These are phyloP conservation scores for Oeneis ivallda DNA, from an alignment of 2,888 invertebrate genomes.

Conservation along the genomic window DNA sequence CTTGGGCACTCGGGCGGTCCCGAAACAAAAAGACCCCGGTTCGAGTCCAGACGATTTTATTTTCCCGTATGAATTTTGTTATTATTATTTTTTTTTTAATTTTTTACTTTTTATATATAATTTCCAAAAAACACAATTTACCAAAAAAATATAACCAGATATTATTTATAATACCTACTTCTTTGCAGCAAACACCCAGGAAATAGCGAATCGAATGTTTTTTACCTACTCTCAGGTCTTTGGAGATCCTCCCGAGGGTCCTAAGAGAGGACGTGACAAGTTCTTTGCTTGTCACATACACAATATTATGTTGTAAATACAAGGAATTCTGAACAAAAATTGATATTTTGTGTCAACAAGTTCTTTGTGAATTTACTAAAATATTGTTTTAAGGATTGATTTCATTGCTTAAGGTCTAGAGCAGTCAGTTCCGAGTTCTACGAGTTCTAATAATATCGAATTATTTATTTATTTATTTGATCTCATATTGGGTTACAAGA, in stretches of 20 bases:
- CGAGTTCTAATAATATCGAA: no score
- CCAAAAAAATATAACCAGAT: no score
- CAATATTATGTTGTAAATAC: slow-evolving; percentile 42
- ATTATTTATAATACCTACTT: no score
- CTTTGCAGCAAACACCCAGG: slow-evolving; percentile 23
- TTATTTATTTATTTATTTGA: no score
- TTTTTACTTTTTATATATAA: no score
- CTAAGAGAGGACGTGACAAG: slow-evolving; percentile 53
- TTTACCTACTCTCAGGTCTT: slow-evolving; percentile 56
- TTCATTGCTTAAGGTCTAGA: neutral
- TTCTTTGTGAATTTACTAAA: slow-evolving; percentile 45
- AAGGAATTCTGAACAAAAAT: slow-evolving; percentile 45
- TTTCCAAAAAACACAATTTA: no score
- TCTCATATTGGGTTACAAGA: no score
- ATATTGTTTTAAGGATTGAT: slow-evolving; percentile 30
- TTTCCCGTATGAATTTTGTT: no score
- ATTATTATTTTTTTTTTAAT: no score
- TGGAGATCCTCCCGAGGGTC: slow-evolving; percentile 48
- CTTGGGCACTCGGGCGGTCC: no score
- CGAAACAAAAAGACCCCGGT: no score
- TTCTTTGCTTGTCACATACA: slow-evolving; percentile 27
- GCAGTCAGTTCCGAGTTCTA: neutral
- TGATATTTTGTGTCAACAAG: slow-evolving; percentile 39
- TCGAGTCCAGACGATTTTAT: no score
- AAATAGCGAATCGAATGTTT: slow-evolving; percentile 47